Conservation (phyloP, 2,113 vertebrate species). For the Cynocephalus volans region DNA sequence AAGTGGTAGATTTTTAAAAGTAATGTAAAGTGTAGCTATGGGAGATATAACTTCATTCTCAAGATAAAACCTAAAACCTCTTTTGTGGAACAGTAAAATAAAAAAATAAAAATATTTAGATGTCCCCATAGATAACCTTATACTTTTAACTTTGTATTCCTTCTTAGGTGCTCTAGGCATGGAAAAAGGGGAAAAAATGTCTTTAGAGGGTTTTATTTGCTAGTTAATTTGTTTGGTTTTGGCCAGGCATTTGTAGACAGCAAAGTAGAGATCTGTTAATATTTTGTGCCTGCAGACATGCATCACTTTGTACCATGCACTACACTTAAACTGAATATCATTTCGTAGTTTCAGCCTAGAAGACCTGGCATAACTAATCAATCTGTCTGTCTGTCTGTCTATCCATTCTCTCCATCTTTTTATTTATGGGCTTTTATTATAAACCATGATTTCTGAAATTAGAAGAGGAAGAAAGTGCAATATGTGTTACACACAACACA, state of each 20-base stretch:
- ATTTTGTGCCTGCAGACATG: neutral
- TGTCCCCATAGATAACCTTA: neutral
- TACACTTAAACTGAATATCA: neutral
- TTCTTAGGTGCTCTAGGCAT: neutral
- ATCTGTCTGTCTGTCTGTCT: neutral
- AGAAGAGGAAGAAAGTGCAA: neutral
- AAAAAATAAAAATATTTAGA: neutral
- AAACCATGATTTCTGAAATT: neutral
- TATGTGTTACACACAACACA: neutral
- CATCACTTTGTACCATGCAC: neutral
- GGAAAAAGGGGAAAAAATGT: neutral
- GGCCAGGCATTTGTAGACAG: neutral
- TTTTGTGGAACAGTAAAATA: neutral
- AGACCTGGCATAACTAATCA: neutral
- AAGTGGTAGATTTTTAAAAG: constrained; percentile 23
- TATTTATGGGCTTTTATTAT: neutral
- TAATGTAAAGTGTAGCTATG: neutral
- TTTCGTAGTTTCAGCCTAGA: neutral
- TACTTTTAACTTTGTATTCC: neutral
- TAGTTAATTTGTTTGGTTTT: neutral
- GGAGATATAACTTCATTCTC: neutral
- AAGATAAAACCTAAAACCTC: neutral
- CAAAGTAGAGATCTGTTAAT: neutral
- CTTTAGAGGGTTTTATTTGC: neutral
- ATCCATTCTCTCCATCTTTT: neutral